These are phyloP conservation scores for Clepsis dumicolana DNA, from an alignment of 2,888 invertebrate genomes.

Conservation along the genomic window DNA sequence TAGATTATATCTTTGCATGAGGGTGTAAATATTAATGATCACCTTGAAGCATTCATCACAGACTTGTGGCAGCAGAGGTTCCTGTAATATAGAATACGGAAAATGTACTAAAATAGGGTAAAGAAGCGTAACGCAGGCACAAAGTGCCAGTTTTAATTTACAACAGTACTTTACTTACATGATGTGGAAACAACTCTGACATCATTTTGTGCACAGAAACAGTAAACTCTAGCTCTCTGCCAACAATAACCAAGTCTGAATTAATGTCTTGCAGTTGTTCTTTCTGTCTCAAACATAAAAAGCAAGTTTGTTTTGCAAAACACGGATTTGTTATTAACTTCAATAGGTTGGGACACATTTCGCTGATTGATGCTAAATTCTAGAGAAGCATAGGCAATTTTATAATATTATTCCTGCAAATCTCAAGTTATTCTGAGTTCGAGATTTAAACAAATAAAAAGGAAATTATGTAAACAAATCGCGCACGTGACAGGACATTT, in stretches of 20 bases:
- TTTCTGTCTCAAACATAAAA: conserved; percentile 61
- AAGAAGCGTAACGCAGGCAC: no score
- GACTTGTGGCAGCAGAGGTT: conserved; percentile 54
- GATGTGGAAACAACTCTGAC: conserved; percentile 56
- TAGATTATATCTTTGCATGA: conserved; percentile 52
- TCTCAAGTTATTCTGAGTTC: no score
- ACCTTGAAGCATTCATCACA: conserved; percentile 58
- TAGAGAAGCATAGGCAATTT: neutral
- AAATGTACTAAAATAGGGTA: neutral
- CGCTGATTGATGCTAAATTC: neutral
- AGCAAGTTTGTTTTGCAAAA: conserved; percentile 52
- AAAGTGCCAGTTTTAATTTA: no score
- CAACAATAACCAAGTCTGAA: conserved; percentile 53
- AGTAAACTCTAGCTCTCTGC: conserved; percentile 48
- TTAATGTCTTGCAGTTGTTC: conserved; percentile 47
- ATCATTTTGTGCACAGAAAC: conserved; percentile 56
- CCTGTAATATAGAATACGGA: conserved; percentile 55
- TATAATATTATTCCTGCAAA: neutral
- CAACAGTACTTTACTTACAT: conserved; percentile 58
- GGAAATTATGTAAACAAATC: no score
- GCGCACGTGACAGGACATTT: no score
- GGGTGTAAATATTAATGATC: conserved; percentile 56
- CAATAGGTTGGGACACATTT: conserved; percentile 24
- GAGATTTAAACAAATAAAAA: no score
- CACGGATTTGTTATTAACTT: conserved; percentile 27